These are phyloP conservation scores for Propsilocerus akamusi DNA, from an alignment of 1,140 invertebrate species.

Conservation along the genomic window DNA sequence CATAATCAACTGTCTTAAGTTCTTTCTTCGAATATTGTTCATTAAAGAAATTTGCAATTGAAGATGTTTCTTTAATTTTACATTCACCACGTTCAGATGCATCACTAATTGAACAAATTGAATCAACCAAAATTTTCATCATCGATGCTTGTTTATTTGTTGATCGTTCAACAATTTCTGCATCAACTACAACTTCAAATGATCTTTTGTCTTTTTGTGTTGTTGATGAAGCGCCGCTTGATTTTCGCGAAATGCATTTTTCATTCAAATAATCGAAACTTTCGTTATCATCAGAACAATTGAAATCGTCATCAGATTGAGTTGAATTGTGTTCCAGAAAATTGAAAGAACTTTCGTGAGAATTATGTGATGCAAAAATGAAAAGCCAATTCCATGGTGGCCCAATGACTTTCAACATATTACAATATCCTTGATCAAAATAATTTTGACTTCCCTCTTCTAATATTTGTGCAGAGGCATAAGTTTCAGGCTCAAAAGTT, in stretches of 20 bases:
- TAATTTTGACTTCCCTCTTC: background rate
- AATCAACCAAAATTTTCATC: background rate
- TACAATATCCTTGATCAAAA: background rate
- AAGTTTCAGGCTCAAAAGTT: background rate
- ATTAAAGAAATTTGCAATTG: background rate
- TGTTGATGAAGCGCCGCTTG: background rate
- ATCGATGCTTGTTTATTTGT: background rate
- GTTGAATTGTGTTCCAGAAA: conserved; percentile 6
- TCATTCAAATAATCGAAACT: background rate
- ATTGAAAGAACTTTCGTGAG: conserved; percentile 5
- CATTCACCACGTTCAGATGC: background rate
- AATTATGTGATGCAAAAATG: conserved; percentile 5
- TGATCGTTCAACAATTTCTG: background rate
- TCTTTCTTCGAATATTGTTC: background rate
- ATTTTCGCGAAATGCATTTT: background rate
- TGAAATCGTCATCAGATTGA: background rate
- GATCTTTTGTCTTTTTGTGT: background rate
- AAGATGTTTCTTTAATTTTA: background rate
- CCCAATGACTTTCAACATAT: conserved; percentile 2
- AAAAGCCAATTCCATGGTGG: conserved; percentile 8
- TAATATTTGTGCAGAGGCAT: background rate
- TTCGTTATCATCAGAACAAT: conserved; percentile 4
- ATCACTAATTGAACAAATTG: background rate
- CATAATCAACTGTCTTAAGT: background rate
- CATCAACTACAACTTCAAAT: background rate